These are phyloP conservation scores for Melinopterus prodromus DNA, from an alignment of 2,888 invertebrate species.

Conservation along the genomic window DNA sequence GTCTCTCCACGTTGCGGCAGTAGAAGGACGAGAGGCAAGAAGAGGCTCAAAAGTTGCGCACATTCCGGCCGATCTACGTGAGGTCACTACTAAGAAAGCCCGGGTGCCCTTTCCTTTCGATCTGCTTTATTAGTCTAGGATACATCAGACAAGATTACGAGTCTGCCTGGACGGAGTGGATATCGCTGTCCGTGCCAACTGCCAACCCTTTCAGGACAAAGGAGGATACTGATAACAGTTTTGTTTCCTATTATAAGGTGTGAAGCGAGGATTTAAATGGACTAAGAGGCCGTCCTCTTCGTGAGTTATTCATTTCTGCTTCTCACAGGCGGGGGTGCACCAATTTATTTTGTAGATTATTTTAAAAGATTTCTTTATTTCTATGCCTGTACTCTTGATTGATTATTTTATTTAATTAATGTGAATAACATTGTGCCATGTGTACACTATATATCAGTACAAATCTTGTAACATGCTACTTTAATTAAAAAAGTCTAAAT, in stretches of 20 bases:
- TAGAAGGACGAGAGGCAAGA: neutral
- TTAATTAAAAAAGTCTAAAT: no score
- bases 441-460: no score
- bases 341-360: neutral
- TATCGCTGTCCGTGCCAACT: neutral
- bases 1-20: neutral
- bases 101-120: neutral
- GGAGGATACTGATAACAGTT: neutral
- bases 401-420: no score
- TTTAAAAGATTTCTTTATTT: neutral
- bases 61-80: neutral
- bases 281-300: neutral
- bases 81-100: constrained; percentile 4
- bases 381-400: neutral
- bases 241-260: neutral
- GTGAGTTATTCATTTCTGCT: neutral
- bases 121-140: neutral
- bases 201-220: neutral
- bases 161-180: neutral
- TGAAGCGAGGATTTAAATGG: neutral
- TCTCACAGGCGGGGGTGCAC: neutral
- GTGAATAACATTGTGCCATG: no score
- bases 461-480: no score
- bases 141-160: neutral
- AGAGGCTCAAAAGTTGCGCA: neutral